Percentiles rank a stretch among this genome's conserved stretches.
Conservation (phyloP, 2,113 vertebrate species). For the Perca schrenkii region DNA sequence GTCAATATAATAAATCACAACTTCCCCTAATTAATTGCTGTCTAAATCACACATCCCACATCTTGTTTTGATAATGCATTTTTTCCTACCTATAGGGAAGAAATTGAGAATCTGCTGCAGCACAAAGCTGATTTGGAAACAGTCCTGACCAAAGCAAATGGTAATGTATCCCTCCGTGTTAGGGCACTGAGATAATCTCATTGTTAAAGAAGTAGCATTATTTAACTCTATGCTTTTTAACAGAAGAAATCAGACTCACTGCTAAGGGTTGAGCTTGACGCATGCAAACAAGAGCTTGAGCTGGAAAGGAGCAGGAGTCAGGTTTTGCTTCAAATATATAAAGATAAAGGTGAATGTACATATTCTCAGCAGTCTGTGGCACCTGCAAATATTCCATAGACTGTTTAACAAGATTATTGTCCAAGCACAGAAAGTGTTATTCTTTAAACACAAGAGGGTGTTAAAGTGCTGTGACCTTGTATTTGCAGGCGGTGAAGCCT, state of each 20-base stretch:
- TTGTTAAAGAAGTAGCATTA: conserved; percentile 4
- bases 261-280: conserved; percentile 66
- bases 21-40: background rate
- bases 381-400: background rate
- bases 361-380: background rate
- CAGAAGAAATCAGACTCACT: conserved; percentile 61
- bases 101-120: conserved; percentile 53
- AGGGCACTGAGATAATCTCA: background rate
- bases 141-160: conserved; percentile 63
- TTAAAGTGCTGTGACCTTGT: conserved; percentile 32
- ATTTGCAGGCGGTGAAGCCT: conserved; percentile 36
- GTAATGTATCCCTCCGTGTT: conserved; percentile 15
- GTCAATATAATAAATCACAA: background rate
- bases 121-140: conserved; percentile 49
- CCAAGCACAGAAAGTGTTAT: background rate
- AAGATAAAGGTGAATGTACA: conserved; percentile 7
- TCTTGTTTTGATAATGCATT: background rate
- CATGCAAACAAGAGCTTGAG: conserved; percentile 77
- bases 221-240: background rate
- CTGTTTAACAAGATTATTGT: background rate
- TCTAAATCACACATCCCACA: no score
- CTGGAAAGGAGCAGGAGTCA: conserved; percentile 69
- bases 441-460: conserved; percentile 54
- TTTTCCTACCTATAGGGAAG: conserved; percentile 45
- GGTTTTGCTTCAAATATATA: conserved; percentile 51